Evolutionary conservation across 2,797 vertebrate genomes (phyloP).

Genomic region (Hipposideros larvatus): DNA sequence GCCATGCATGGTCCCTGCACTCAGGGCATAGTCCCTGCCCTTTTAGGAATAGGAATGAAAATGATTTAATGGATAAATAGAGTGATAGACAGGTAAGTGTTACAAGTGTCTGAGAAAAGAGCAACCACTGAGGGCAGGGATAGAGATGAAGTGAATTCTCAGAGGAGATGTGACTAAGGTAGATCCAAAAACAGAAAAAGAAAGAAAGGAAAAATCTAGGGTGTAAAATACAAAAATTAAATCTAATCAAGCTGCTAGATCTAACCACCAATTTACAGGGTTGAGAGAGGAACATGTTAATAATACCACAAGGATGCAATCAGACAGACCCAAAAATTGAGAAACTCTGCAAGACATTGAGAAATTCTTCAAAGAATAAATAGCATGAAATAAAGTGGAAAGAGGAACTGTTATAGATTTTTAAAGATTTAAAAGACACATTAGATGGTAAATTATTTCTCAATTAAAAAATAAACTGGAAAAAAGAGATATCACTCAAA

Average conservation of each 20-base stretch:
- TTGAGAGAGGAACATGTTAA: background rate
- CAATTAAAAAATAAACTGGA: background rate
- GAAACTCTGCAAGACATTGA: conserved; percentile 31
- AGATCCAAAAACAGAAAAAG: background rate
- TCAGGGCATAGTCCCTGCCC: background rate
- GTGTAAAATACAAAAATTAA: background rate
- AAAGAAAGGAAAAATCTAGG: background rate
- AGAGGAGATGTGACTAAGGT: background rate
- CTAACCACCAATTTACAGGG: background rate
- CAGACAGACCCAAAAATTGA: conserved; percentile 25
- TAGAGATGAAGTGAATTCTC: background rate
- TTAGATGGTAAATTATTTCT: background rate
- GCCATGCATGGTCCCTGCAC: background rate
- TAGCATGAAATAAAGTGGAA: conserved; percentile 30
- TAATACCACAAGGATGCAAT: background rate
- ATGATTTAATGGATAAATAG: background rate
- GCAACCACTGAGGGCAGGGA: background rate
- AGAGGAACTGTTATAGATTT: background rate
- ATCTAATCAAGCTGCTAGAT: background rate
- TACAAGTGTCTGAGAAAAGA: background rate
- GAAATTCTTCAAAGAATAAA: conserved; percentile 60
- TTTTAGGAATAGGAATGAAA: conserved; percentile 1
- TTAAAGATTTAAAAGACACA: conserved; percentile 5
- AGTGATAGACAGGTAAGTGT: background rate
- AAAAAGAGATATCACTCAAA: background rate